Evolutionary conservation across 1,140 invertebrate genomes (phyloP), one percentile per base, ranked within the genome.

Genomic region (Chelonus insularis): DNA sequence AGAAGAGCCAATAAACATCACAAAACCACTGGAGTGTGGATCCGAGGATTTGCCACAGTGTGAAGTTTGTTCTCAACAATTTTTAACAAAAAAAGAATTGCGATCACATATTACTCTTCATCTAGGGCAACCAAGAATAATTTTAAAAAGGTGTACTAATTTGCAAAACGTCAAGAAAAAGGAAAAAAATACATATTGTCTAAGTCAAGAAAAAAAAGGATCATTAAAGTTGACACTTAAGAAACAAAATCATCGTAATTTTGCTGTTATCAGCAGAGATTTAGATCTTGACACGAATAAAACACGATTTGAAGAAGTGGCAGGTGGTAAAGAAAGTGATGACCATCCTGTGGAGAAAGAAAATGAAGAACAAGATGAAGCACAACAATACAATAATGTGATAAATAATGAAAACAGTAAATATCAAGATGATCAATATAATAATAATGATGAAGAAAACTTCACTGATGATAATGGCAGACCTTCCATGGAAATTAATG

Each of bases 221-320:
- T 70, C 71, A 1, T 56, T 82, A 6, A 81, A 78, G 25, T 64
- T 82, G 18, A 82, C 73, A 0, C 50, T 82, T 4, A 82, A 78
- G 23, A 80, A 77, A 32, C 75, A 78, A 1, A 29, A 74, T 11
- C 76, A 76, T 0, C 67, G 79, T 43, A 72, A 76, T 47, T 82
- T 82, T 50, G 72, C 72, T 0, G 79, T 82, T 37, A 78, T 82
- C 36, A 80, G 71, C 37, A 72, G 62, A 55, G 75, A 77, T 57
- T 67, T 72, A 48, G 69, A 63, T 63, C 37, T 64, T 20, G 39
- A 47, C 5, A 64, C n/a, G 8, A 39, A 66, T 7, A 60, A 68
- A 39, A 65, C 64, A 45, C 60, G 64, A 23, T 66, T 57, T 18
- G 57, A 65, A 73, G 73, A 72, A 62, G 72, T 80, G 76, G 76